Evolutionary conservation across 2,888 invertebrate species (phyloP), one percentile per base, ranked within the genome.

Genomic region (Pelosia muscerda): DNA sequence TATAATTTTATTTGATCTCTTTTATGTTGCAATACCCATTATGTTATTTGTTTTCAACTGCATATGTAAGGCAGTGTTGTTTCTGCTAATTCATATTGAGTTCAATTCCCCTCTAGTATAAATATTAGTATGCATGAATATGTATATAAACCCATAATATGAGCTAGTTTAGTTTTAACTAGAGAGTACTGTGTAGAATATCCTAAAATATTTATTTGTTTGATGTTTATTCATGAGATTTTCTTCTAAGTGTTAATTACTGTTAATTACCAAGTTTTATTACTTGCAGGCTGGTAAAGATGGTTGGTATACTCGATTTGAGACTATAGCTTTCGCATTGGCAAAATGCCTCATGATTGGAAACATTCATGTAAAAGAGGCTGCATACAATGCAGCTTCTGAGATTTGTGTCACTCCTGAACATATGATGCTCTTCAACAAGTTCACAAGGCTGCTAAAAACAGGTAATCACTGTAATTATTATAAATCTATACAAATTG

Each of bases 261-360:
- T 38, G 25, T 25, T 66, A 23, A 53, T 62, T 66, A 8, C 19
- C 65, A 63, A 55, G 19, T 74, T 73, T 71, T 68, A 75, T 71
- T 71, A 61, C 65, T 68, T 86, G 72, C 77, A 96, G 95, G 93
- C 94, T 64, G 94, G 91, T 74, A 90, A 93, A 80, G 93, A 93
- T 78, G 92, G 93, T 6, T 93, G 91, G 86, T 94, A 94, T 72
- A 95, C 95, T 22, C 90, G 95, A 73, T 95, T 94, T 73, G 96
- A 96, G 69, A 95, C 96, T 15, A 90, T 96, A n/a, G 92, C 96
- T 59, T 96, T 96, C 89, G 96, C 96, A 19, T 86, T 97, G 61
- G 96, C 96, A 2, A 93, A 96, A 81, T 96, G 96, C 82, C 91
- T 96, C 2, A 76, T 79, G 86, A 87, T 87, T 54, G 91, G 92